Base-by-base conservation (phyloP, 2,113 vertebrate genomes). In the Triplophysa rosa region DNA sequence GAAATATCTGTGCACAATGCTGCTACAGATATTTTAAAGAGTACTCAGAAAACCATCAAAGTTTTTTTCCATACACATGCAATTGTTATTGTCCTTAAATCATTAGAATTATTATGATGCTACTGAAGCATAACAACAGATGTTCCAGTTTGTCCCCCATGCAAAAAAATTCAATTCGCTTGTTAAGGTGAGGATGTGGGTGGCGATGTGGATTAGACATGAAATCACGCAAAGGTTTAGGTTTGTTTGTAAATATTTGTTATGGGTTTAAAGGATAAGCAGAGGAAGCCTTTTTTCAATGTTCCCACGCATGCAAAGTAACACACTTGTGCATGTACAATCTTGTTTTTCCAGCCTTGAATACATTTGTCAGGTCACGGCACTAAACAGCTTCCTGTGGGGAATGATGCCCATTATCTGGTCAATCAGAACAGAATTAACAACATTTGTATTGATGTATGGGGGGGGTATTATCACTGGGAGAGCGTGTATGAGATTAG, bases 401-500 rank as follows among this genome's bases (percentile, higher is more conserved):
- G 54, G 37, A 47, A 62, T 59, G 14, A 61, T 62, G 45, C 54
- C 42, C 65, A 68, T 80, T 67, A 67, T 21, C 26, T 66, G 64
- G 69, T 67, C 40, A 80, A 56, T 80, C 69, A 74, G 52, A 62
- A 6, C 0, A 2, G 26, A 62, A 40, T 65, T 68, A 79, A 74
- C 69, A 63, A 24, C 62, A 67, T 84, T 84, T 77, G 73, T 54
- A 80, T 78, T 84, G 78, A 78, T 40, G 23, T 40, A 26, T 42
- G n/a, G 19, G 37, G 37, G 61, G 59, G 29, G 70, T 67, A 65
- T 45, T 56, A 33, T 83, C 33, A 54, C 37, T 1, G 11, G 33
- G n/a, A 16, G 14, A 80, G 78, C 13, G 47, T 29, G 13, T 66
- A 77, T 56, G 29, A 54, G 77, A 87, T 87, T 82, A 88, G 52